These are phyloP conservation scores for Cyanoderma ruficeps DNA, from an alignment of 2,113 vertebrate species.

Conservation along the genomic window DNA sequence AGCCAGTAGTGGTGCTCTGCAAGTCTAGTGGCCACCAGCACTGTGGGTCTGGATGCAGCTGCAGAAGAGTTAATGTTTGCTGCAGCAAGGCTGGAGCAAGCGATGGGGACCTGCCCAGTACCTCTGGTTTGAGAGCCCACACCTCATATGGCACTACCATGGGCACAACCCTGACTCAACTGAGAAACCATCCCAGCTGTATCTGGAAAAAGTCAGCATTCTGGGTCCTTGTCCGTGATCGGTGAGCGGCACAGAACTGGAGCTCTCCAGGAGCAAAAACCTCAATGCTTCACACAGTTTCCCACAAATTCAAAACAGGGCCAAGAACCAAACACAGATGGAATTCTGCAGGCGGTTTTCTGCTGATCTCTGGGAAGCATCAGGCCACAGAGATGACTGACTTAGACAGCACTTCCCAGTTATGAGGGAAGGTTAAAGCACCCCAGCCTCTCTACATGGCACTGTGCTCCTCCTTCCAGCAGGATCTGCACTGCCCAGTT, in stretches of 20 bases:
- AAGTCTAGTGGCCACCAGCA: not conserved
- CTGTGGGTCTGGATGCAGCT: not conserved
- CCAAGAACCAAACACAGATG: not conserved
- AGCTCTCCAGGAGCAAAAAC: not conserved
- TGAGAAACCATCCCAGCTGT: not conserved
- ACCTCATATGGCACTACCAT: not conserved
- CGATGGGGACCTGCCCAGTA: fast-evolving
- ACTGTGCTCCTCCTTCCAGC: not conserved
- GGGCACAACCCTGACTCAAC: not conserved
- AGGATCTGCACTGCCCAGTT: not conserved
- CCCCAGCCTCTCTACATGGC: not conserved
- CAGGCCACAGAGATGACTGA: not conserved
- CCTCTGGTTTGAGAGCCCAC: not conserved
- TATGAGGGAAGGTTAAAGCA: not conserved
- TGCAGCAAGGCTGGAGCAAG: not conserved
- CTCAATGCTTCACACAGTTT: not conserved
- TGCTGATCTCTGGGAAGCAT: not conserved
- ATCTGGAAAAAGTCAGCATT: not conserved
- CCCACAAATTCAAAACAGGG: not conserved
- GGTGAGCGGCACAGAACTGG: not conserved
- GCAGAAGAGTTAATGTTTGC: not conserved
- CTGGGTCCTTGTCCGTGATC: fast-evolving
- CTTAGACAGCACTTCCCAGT: not conserved
- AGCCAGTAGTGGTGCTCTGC: not conserved
- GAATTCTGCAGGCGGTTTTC: not conserved